Conservation (phyloP, 1,140 invertebrate genomes). For the Protaetia brevitarsis region DNA sequence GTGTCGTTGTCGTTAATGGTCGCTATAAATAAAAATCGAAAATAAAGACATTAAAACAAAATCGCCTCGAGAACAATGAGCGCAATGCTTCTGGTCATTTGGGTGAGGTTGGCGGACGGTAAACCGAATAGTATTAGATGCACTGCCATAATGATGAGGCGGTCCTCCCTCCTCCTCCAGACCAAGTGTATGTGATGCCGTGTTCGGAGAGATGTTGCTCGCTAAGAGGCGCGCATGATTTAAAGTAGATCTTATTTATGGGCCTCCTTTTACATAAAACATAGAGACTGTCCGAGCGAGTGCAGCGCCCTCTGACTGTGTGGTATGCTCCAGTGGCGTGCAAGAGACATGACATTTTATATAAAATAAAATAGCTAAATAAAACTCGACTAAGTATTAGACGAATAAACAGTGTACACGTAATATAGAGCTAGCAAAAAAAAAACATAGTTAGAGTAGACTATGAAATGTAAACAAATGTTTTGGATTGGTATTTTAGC, state of each 20-base stretch:
- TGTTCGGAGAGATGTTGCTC: conserved; percentile 41
- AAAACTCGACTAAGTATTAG: too few species aligned
- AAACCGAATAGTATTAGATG: conserved; percentile 17
- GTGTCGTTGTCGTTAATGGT: conserved; percentile 29
- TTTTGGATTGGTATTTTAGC: not conserved
- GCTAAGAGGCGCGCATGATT: conserved; percentile 44
- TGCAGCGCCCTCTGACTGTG: conserved; percentile 38
- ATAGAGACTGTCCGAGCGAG: conserved; percentile 41
- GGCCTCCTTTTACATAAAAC: conserved; percentile 46
- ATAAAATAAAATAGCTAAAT: too few species aligned
- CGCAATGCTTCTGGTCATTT: conserved; percentile 36
- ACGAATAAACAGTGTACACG: too few species aligned
- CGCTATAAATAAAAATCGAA: conserved; percentile 45
- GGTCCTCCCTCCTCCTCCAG: conserved; percentile 35
- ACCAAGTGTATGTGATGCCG: conserved; percentile 42
- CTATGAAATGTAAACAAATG: too few species aligned
- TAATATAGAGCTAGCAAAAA: too few species aligned
- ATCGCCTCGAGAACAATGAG: conserved; percentile 35
- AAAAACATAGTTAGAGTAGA: too few species aligned
- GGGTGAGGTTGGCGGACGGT: not conserved
- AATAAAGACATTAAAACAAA: conserved; percentile 47
- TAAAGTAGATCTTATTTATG: conserved; percentile 46
- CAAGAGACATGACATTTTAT: not conserved
- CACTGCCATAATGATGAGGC: conserved; percentile 29
- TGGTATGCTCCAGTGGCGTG: conserved; percentile 34